Conservation (phyloP, 2,888 invertebrate genomes). For the Mesorhabditis sp. region DNA sequence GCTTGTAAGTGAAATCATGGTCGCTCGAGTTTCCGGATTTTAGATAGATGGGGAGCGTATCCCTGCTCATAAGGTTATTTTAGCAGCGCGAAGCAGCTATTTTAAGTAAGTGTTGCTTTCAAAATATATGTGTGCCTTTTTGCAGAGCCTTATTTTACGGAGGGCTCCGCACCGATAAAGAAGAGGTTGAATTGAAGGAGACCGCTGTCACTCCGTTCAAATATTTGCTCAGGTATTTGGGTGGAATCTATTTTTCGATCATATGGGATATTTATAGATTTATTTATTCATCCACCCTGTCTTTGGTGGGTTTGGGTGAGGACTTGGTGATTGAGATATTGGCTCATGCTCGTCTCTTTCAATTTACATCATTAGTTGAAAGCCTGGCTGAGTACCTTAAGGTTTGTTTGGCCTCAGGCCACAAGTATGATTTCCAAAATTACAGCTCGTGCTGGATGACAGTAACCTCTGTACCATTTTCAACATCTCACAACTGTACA, state of each 20-base stretch:
- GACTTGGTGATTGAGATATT: constrained; percentile 67
- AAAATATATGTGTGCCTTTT: not conserved
- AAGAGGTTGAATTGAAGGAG: constrained; percentile 63
- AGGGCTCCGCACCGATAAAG: constrained; percentile 61
- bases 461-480: constrained; percentile 90
- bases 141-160: constrained; percentile 67
- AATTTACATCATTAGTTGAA: constrained; percentile 83
- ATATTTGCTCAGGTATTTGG: constrained; percentile 20
- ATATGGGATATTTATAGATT: constrained; percentile 74
- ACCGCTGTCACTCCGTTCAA: constrained; percentile 39
- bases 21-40: constrained; percentile 61
- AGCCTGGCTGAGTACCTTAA: constrained; percentile 88
- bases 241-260: not conserved
- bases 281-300: constrained; percentile 78
- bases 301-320: constrained; percentile 64
- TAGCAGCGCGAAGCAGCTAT: constrained; percentile 92
- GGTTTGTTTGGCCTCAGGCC: constrained; percentile 14
- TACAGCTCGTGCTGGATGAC: constrained; percentile 74
- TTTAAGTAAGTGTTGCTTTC: constrained; percentile 70
- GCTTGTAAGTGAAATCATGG: constrained; percentile 16
- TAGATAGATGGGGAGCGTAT: constrained; percentile 75
- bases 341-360: constrained; percentile 90
- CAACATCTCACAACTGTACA: constrained; percentile 79
- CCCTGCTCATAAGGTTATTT: constrained; percentile 76
- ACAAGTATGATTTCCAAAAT: not conserved